Evolutionary conservation across 2,888 invertebrate genomes (phyloP).

Genomic region (Athalia rosae): DNA sequence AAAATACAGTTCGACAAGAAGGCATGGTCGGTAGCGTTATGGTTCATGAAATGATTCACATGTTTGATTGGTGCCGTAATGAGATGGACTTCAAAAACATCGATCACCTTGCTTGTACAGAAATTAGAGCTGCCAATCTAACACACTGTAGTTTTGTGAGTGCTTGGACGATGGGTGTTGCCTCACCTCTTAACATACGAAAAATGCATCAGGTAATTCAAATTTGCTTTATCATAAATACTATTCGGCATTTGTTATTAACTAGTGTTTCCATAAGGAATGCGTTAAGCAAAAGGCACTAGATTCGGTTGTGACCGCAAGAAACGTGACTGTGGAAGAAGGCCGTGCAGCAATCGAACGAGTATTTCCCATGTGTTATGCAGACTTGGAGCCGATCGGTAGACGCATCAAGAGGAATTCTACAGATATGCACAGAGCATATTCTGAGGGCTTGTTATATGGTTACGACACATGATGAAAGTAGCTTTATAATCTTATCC

Average conservation of each 20-base stretch:
- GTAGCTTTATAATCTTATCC: background rate
- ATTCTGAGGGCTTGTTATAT: constrained; percentile 84
- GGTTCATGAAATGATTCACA: constrained; percentile 95
- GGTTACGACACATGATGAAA: constrained; percentile 78
- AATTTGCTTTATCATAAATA: background rate
- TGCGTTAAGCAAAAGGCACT: constrained; percentile 94
- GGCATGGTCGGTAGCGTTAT: constrained; percentile 87
- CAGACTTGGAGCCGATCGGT: constrained; percentile 94
- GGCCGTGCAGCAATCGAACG: constrained; percentile 87
- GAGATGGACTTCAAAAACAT: constrained; percentile 92
- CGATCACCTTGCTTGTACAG: constrained; percentile 95
- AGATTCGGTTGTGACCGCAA: constrained; percentile 87
- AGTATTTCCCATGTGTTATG: constrained; percentile 93
- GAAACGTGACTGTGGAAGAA: constrained; percentile 82
- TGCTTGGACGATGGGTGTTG: constrained; percentile 86
- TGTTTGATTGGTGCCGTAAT: constrained; percentile 95
- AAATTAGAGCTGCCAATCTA: constrained; percentile 95
- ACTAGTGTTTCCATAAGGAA: constrained; percentile 74
- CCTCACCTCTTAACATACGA: constrained; percentile 82
- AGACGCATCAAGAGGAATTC: constrained; percentile 85
- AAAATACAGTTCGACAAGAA: constrained; percentile 84
- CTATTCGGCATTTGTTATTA: background rate
- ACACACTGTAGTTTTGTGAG: constrained; percentile 93
- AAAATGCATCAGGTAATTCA: constrained; percentile 83
- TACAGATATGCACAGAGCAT: constrained; percentile 84